phyloP scores from a whole-genome alignment of 2,888 invertebrate genomes.

The Muschampia plurimacula region DNA sequence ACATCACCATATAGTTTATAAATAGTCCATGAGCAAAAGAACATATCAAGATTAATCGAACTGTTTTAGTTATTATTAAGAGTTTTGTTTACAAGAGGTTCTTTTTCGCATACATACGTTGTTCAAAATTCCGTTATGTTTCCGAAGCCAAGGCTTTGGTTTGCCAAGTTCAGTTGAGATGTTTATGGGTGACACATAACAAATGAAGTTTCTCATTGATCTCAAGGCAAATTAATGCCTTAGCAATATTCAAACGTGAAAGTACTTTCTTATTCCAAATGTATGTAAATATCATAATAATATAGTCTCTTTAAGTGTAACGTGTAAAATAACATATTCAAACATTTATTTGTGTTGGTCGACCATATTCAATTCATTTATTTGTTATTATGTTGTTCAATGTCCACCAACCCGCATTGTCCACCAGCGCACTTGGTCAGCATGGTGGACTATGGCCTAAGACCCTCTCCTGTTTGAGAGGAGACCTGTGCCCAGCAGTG shows the following conservation, averaged over 20 bases:
- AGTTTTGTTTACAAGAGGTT: conserved; percentile 64
- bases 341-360: conserved; percentile 38
- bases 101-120: conserved; percentile 79
- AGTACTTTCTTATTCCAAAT: conserved; percentile 25
- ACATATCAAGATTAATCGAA: conserved; percentile 76
- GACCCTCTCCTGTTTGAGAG: no score
- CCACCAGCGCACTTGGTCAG: no score
- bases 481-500: no score
- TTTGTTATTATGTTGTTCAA: no score
- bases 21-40: conserved; percentile 63
- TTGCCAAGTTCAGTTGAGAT: conserved; percentile 57
- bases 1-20: conserved; percentile 56
- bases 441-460: no score
- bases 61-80: conserved; percentile 57
- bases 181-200: conserved; percentile 57
- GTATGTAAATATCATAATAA: conserved; percentile 38
- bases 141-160: conserved; percentile 53
- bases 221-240: conserved; percentile 32
- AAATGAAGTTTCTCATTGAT: conserved; percentile 52
- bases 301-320: conserved; percentile 38
- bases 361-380: background rate
- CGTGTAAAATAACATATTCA: conserved; percentile 39
- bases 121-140: conserved; percentile 75
- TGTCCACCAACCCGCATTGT: no score
- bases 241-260: conserved; percentile 1